Base-by-base conservation (phyloP, 2,113 vertebrate species). In the Triplophysa tibetana region DNA sequence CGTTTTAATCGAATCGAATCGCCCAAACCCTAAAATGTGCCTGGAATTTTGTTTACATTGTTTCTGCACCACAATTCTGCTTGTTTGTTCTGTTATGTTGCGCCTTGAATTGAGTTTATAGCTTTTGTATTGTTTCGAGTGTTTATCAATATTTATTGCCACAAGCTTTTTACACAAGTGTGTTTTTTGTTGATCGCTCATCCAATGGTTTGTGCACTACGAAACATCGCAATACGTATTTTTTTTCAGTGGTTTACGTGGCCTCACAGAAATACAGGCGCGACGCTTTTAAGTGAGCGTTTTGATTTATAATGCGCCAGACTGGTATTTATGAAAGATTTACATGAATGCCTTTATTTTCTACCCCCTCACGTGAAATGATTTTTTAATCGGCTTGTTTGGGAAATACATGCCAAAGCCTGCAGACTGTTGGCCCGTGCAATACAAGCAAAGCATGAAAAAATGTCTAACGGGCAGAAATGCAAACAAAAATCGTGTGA, bases 1-100 rank as follows among this genome's bases (percentile, higher is more conserved):
- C 52, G 62, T 70, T 56, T 62, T 4, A 70, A 70, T 72, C 26
- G 19, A 70, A 70, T 52, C 45, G 41, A 29, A 24, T 24, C 24
- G 24, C 81, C 70, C 29, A 13, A 62, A 77, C 48, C 62, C 70
- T 64, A 45, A 64, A 79, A 83, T 80, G 82, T 83, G 82, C 82
- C 82, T 83, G 78, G 72, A 79, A 77, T 75, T 77, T 60, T 78
- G 75, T 81, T 78, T 75, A 85, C 80, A 78, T 80, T 69, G 77
- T 38, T 61, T 21, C 58, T n/a, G 58, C 70, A 29, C 60, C 75
- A 56, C 56, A 64, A 54, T 63, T 58, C n/a, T 58, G 54, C 54
- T 58, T 21, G 2, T 58, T 29, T 66, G 13, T 33, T 65, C 43
- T 26, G 67, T 74, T 78, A 24, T 60, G 21, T 63, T 41, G 76